Percentiles rank a stretch among this genome's conserved stretches.
These are phyloP conservation scores for Chelonoidis abingdonii DNA, from an alignment of 2,113 vertebrate species.

Conservation along the genomic window DNA sequence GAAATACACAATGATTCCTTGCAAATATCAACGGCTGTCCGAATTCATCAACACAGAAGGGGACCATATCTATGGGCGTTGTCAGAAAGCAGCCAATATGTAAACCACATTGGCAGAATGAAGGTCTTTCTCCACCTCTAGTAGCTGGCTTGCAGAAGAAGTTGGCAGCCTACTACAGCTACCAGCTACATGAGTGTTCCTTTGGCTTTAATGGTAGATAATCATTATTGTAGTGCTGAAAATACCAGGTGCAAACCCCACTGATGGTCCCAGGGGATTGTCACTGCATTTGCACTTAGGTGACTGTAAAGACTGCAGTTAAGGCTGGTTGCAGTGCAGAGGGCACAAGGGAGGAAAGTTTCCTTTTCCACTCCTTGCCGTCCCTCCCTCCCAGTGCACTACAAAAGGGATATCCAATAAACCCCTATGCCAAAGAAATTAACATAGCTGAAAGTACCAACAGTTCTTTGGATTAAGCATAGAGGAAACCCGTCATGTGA, in stretches of 20 bases:
- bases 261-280: not conserved
- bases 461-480: not conserved
- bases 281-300: not conserved
- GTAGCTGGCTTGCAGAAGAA: not conserved
- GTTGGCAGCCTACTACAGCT: not conserved
- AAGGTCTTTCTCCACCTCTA: too few relatives aligned
- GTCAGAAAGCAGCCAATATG: too few relatives aligned
- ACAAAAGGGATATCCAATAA: not conserved
- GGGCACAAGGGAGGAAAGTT: rapidly evolving
- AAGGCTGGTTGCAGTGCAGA: not conserved
- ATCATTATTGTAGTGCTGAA: not conserved
- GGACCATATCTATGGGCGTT: too few relatives aligned
- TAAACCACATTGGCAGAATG: too few relatives aligned
- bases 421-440: not conserved
- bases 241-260: not conserved
- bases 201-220: not conserved
- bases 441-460: not conserved
- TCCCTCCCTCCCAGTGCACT: not conserved
- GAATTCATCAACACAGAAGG: too few relatives aligned
- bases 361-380: not conserved
- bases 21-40: too few relatives aligned
- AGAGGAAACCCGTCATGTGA: not conserved
- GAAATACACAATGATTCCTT: too few relatives aligned
- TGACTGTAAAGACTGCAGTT: not conserved
- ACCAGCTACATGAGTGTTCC: not conserved